phyloP scores from a whole-genome alignment of 2,797 vertebrate species.

The Hapalemur alaotrensis region DNA sequence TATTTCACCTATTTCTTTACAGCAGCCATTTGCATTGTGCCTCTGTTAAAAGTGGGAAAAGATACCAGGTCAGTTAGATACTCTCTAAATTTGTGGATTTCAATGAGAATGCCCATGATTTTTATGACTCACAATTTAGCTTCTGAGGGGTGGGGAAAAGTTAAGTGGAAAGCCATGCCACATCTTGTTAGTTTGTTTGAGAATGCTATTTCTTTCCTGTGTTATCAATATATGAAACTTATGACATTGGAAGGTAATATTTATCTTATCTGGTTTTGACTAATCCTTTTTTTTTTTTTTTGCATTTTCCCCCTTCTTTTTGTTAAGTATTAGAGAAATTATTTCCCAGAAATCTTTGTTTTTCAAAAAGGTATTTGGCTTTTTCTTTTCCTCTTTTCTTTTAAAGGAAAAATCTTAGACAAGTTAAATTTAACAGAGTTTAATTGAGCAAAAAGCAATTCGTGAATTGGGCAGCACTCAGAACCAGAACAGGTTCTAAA shows the following conservation, averaged over 20 bases:
- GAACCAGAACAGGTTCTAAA: neutral
- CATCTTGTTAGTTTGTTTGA: neutral
- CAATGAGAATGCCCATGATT: neutral
- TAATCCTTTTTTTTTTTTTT: neutral
- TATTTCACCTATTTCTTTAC: neutral
- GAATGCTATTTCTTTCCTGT: constrained; percentile 44
- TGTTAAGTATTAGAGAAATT: neutral
- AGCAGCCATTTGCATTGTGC: neutral
- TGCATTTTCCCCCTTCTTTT: neutral
- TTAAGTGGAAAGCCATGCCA: neutral
- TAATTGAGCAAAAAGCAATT: neutral
- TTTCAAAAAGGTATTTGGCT: neutral
- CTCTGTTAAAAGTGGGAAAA: neutral
- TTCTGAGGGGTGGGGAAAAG: neutral
- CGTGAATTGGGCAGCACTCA: neutral
- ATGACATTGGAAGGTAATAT: neutral
- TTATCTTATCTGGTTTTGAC: neutral
- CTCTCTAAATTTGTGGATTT: neutral
- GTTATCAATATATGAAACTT: neutral
- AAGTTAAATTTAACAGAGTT: neutral
- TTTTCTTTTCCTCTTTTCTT: neutral
- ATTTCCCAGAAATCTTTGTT: constrained; percentile 28
- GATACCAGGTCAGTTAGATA: neutral
- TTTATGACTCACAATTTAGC: neutral
- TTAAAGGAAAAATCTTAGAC: neutral